phyloP scores from a whole-genome alignment of 1,140 invertebrate genomes.

The Zaprionus capensis region DNA sequence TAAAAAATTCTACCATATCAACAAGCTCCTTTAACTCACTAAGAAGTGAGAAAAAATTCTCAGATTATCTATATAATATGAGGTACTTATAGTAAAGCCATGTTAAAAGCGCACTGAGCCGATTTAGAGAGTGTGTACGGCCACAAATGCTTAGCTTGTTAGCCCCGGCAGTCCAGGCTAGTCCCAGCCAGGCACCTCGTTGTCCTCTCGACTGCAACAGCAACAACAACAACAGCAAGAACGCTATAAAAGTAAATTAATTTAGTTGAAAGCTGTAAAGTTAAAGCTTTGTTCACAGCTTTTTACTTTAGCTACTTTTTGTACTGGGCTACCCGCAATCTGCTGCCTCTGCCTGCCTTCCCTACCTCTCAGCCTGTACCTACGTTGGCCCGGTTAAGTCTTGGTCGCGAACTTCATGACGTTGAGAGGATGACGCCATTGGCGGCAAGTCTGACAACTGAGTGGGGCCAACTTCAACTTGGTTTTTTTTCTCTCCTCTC shows the following conservation, averaged over 20 bases:
- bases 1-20: not conserved
- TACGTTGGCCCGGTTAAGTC: constrained; percentile 42
- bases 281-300: constrained; percentile 80
- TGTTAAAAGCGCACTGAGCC: not conserved
- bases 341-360: not conserved
- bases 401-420: constrained; percentile 43
- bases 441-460: constrained; percentile 15
- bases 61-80: not conserved
- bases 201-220: constrained; percentile 28
- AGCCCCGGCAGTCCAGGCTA: not conserved
- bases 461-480: constrained; percentile 13
- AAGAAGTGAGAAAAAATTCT: not conserved
- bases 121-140: constrained; percentile 10
- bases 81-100: not conserved
- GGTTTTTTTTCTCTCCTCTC: not conserved
- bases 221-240: constrained; percentile 5
- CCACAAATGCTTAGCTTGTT: constrained; percentile 39
- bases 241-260: constrained; percentile 80
- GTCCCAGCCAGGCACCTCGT: constrained; percentile 4
- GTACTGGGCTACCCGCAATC: not conserved
- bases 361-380: not conserved
- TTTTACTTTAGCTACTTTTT: constrained; percentile 47
- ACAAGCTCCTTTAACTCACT: not conserved
- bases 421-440: constrained; percentile 54
- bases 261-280: constrained; percentile 84